Percentiles rank a stretch among this genome's conserved stretches.
These are phyloP conservation scores for Cheilosia soror DNA, from an alignment of 2,888 invertebrate species.

Conservation along the genomic window DNA sequence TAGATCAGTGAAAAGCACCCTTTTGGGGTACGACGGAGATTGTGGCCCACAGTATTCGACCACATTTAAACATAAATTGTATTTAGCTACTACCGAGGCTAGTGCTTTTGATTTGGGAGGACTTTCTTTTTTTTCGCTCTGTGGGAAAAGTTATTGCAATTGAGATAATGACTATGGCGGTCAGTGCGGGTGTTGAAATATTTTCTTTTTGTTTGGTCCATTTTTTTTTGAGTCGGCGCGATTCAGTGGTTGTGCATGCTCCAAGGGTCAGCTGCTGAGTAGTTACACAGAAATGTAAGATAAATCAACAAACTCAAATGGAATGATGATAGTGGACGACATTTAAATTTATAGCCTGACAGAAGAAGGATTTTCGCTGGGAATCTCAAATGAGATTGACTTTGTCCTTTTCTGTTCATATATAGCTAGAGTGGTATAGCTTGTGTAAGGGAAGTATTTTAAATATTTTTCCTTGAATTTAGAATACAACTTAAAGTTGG, in stretches of 20 bases:
- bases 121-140: constrained; percentile 7
- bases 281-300: constrained; percentile 13
- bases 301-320: constrained; percentile 22
- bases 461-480: too few species aligned
- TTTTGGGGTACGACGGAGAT: constrained; percentile 10
- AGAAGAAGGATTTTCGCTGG: neutral
- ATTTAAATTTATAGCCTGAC: constrained; percentile 18
- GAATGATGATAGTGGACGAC: constrained; percentile 13
- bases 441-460: too few species aligned
- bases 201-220: constrained; percentile 12
- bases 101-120: neutral
- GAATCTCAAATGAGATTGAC: neutral
- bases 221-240: neutral
- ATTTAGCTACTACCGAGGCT: constrained; percentile 28
- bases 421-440: too few species aligned
- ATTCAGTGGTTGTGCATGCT: neutral
- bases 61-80: constrained; percentile 65
- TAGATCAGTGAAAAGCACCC: constrained; percentile 60
- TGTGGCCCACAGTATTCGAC: constrained; percentile 38
- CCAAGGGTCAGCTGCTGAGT: constrained; percentile 16
- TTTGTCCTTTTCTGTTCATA: neutral
- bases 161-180: constrained; percentile 51
- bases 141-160: constrained; percentile 61
- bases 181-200: constrained; percentile 1
- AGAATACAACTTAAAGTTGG: too few species aligned